These are phyloP conservation scores for Halotydeus destructor DNA, from an alignment of 1,140 invertebrate species.

Conservation along the genomic window DNA sequence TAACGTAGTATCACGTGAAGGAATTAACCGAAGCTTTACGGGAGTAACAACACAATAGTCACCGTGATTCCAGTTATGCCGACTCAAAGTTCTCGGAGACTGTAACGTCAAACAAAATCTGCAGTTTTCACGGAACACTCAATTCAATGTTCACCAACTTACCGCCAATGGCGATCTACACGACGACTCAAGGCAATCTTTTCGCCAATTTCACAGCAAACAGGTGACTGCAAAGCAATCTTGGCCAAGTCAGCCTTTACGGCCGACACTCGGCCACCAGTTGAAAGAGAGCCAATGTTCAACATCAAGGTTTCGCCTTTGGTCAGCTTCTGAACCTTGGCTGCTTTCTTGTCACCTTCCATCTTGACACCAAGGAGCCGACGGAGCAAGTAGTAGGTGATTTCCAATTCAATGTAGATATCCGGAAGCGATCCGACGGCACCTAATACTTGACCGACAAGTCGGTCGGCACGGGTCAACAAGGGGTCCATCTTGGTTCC, in stretches of 20 bases:
- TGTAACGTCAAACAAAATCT: too few species aligned
- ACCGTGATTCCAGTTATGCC: too few species aligned
- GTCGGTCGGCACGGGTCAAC: constrained; percentile 83
- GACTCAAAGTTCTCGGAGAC: too few species aligned
- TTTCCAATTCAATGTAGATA: constrained; percentile 94
- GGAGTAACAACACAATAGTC: too few species aligned
- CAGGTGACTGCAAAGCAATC: constrained; percentile 85
- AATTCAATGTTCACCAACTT: constrained; percentile 17
- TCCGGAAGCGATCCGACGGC: constrained; percentile 85
- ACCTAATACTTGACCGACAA: constrained; percentile 96
- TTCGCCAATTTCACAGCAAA: constrained; percentile 94
- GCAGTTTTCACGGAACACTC: too few species aligned
- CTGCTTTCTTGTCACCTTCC: constrained; percentile 95
- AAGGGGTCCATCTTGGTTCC: constrained; percentile 98
- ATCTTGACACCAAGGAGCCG: constrained; percentile 88
- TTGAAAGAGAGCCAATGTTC: constrained; percentile 96
- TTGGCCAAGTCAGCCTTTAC: constrained; percentile 95
- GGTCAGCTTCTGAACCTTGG: constrained; percentile 71
- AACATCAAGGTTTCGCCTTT: constrained; percentile 82
- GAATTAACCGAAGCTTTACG: too few species aligned
- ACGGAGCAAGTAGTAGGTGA: constrained; percentile 90
- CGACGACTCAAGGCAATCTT: constrained; percentile 93
- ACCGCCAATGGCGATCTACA: constrained; percentile 99
- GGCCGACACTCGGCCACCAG: constrained; percentile 83
- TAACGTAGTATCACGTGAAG: too few species aligned